phyloP scores from a whole-genome alignment of 2,888 invertebrate genomes.

The Meteorus cinctellus region DNA sequence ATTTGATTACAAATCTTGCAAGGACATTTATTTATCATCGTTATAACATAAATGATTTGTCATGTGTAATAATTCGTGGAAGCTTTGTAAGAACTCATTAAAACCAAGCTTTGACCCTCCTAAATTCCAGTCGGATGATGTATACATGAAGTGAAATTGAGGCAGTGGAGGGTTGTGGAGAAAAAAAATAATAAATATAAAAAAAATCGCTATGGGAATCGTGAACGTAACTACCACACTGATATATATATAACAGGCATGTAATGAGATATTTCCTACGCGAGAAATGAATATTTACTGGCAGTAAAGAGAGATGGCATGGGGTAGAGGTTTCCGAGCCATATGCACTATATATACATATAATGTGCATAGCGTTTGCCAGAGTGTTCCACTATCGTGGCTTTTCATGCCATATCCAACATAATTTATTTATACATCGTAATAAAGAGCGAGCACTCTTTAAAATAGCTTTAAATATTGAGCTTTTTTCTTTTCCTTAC shows the following conservation, averaged over 20 bases:
- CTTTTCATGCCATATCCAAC: slow-evolving; percentile 48
- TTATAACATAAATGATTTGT: neutral
- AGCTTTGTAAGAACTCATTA: too few relatives aligned
- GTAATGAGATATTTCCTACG: slow-evolving; percentile 44
- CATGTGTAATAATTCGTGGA: neutral
- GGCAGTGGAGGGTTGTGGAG: neutral
- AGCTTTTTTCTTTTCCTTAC: neutral
- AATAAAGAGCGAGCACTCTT: slow-evolving; percentile 41
- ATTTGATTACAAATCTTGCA: too few relatives aligned
- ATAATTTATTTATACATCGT: slow-evolving; percentile 50
- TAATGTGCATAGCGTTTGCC: slow-evolving; percentile 6
- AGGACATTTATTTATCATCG: too few relatives aligned
- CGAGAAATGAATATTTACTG: slow-evolving; percentile 47
- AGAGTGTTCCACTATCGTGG: slow-evolving; percentile 26
- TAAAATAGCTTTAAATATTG: slow-evolving; percentile 1
- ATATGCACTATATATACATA: slow-evolving; percentile 9
- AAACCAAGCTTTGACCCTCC: too few relatives aligned
- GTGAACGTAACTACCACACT: neutral
- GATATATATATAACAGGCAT: slow-evolving; percentile 2
- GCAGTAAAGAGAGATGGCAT: slow-evolving; percentile 10
- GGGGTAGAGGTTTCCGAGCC: slow-evolving; percentile 22
- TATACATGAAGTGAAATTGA: too few relatives aligned
- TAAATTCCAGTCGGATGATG: too few relatives aligned
- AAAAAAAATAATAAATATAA: neutral
- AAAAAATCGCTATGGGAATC: slow-evolving; percentile 24